Percentiles rank a stretch among this genome's conserved stretches.
phyloP scores from a whole-genome alignment of 1,140 invertebrate genomes.

The Papilio glaucus region DNA sequence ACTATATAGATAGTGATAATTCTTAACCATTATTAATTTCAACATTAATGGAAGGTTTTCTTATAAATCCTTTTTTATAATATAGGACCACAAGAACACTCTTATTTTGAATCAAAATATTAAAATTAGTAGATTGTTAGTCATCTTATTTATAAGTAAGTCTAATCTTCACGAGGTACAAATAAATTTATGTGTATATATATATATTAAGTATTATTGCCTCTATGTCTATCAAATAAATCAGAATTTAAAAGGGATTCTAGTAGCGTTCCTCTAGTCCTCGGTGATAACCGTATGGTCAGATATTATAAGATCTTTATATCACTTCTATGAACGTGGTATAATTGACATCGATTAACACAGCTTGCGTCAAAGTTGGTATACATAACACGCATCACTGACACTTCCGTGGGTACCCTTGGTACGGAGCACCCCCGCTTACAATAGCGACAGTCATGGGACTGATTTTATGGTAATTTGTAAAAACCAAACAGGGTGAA shows the following conservation, averaged over 20 bases:
- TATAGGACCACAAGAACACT: not conserved
- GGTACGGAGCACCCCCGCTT: conserved; percentile 51
- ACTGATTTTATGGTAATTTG: conserved; percentile 77
- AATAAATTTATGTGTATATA: too few species aligned
- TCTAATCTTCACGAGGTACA: too few species aligned
- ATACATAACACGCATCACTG: conserved; percentile 72
- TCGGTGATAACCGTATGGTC: too few species aligned
- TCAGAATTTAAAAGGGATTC: too few species aligned
- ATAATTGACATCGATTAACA: conserved; percentile 19
- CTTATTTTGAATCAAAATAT: too few species aligned
- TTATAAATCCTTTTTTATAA: not conserved
- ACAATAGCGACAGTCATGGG: conserved; percentile 65
- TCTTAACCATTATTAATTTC: not conserved
- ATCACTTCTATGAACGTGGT: not conserved
- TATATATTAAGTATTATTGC: too few species aligned
- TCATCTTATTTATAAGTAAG: too few species aligned
- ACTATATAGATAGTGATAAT: not conserved
- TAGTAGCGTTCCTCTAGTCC: too few species aligned
- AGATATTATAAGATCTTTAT: too few species aligned
- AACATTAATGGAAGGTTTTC: not conserved
- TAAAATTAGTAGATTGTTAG: too few species aligned
- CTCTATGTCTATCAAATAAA: too few species aligned
- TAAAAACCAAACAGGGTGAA: conserved; percentile 55
- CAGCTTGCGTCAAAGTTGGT: conserved; percentile 51
- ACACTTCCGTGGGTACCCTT: conserved; percentile 45